Conservation (phyloP, 37 sponge, comb jelly and placozoan species). For the Crambe crambe region DNA sequence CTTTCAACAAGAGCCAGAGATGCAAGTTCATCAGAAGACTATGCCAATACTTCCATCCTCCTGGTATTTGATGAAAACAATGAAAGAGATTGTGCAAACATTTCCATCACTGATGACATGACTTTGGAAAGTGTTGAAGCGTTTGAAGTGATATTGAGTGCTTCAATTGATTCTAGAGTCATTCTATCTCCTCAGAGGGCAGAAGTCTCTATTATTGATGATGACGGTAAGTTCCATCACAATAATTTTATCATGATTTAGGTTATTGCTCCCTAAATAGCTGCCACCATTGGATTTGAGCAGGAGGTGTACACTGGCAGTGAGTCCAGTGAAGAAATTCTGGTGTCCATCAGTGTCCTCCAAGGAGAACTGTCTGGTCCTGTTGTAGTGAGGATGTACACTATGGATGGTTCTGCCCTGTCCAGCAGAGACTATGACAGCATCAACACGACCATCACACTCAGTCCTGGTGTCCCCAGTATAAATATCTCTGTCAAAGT, state of each 20-base stretch:
- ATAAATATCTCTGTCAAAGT: neutral
- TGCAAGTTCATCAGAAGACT: too few species aligned
- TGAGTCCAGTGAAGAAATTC: neutral
- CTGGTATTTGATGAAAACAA: too few species aligned
- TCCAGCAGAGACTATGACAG: neutral
- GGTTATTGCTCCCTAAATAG: neutral
- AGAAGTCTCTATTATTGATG: too few species aligned
- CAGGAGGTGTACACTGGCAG: neutral
- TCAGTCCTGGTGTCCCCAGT: neutral
- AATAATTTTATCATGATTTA: neutral
- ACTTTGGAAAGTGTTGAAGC: too few species aligned
- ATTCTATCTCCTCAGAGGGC: too few species aligned
- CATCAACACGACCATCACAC: neutral
- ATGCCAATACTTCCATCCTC: too few species aligned
- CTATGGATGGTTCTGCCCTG: neutral
- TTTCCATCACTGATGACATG: too few species aligned
- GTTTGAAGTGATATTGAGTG: too few species aligned
- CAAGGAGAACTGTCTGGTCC: neutral
- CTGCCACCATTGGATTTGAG: neutral
- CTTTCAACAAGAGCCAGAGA: too few species aligned
- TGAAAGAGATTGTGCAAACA: too few species aligned
- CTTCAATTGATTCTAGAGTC: too few species aligned
- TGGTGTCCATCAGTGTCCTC: neutral
- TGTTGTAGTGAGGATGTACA: neutral
- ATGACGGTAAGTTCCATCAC: too few species aligned